Conservation (phyloP, 2,888 invertebrate species). For the Drosophila phalerata region DNA sequence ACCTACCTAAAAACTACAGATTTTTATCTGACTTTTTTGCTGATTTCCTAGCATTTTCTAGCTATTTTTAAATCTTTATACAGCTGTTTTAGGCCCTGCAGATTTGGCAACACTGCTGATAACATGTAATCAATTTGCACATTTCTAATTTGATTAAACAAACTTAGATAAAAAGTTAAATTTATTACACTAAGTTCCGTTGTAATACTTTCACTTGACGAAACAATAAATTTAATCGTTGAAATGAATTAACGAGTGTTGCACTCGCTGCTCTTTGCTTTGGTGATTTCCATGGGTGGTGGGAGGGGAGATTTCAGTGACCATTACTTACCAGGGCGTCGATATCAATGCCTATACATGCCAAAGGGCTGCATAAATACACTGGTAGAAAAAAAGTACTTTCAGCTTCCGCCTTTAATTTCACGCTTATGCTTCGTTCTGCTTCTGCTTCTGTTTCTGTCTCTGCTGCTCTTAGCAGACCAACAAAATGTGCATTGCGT, state of each 20-base stretch:
- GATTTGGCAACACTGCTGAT: too few relatives aligned
- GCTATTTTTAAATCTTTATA: too few relatives aligned
- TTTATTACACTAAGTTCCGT: background rate
- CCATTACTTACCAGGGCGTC: slow-evolving; percentile 44
- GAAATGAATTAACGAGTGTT: slow-evolving; percentile 6
- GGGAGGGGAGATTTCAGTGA: background rate
- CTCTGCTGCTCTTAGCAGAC: slow-evolving; percentile 24
- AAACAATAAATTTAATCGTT: slow-evolving; percentile 12
- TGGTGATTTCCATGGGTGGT: background rate
- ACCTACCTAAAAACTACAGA: too few relatives aligned
- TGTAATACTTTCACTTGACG: background rate
- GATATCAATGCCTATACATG: slow-evolving; percentile 26
- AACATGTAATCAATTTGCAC: too few relatives aligned
- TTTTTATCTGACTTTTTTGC: too few relatives aligned
- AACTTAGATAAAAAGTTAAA: too few relatives aligned
- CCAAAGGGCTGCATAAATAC: slow-evolving; percentile 6
- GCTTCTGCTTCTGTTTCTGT: too few relatives aligned
- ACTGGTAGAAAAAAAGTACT: slow-evolving; percentile 26
- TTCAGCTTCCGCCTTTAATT: slow-evolving; percentile 33
- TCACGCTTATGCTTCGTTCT: slow-evolving; percentile 19
- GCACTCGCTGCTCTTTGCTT: slow-evolving; percentile 10
- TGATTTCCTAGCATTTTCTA: too few relatives aligned
- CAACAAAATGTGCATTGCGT: slow-evolving; percentile 43
- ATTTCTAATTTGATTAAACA: too few relatives aligned
- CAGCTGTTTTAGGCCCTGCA: too few relatives aligned